Evolutionary conservation across 2,113 vertebrate genomes (phyloP).

Genomic region (Elaphurus davidianus): DNA sequence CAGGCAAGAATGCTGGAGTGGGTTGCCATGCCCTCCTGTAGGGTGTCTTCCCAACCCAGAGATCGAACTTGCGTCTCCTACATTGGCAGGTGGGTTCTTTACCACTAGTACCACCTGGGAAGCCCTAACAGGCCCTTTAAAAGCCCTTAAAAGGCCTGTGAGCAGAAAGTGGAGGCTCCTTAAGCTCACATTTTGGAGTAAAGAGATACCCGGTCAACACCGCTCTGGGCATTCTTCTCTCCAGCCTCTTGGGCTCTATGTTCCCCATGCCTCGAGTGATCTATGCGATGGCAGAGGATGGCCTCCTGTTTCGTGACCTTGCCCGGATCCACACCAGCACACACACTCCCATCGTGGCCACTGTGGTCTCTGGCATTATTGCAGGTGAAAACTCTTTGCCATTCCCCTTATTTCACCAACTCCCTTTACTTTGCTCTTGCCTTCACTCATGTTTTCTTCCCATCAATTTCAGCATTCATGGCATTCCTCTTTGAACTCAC

Average conservation of each 20-base stretch:
- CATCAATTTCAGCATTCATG: conserved; percentile 87
- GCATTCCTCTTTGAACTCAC: conserved; percentile 93
- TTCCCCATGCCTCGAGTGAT: conserved; percentile 98
- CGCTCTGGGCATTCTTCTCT: neutral
- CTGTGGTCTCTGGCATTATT: conserved; percentile 88
- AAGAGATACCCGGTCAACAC: neutral
- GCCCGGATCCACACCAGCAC: conserved; percentile 87
- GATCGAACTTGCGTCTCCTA: neutral
- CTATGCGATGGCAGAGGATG: conserved; percentile 96
- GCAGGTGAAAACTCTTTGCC: conserved; percentile 82
- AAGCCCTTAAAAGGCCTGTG: neutral
- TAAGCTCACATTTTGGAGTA: neutral
- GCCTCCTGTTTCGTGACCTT: conserved; percentile 90
- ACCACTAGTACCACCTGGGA: neutral
- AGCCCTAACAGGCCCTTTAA: neutral
- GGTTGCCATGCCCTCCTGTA: neutral
- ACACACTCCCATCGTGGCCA: conserved; percentile 92
- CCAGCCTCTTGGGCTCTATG: conserved; percentile 95
- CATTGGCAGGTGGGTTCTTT: neutral
- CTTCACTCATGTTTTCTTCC: neutral
- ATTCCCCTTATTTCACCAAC: accelerated
- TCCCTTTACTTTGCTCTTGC: neutral
- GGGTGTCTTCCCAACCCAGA: neutral
- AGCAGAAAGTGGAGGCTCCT: neutral
- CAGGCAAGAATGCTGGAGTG: neutral